phyloP scores from a whole-genome alignment of 2,113 vertebrate genomes.

The Coreoperca whiteheadi region DNA sequence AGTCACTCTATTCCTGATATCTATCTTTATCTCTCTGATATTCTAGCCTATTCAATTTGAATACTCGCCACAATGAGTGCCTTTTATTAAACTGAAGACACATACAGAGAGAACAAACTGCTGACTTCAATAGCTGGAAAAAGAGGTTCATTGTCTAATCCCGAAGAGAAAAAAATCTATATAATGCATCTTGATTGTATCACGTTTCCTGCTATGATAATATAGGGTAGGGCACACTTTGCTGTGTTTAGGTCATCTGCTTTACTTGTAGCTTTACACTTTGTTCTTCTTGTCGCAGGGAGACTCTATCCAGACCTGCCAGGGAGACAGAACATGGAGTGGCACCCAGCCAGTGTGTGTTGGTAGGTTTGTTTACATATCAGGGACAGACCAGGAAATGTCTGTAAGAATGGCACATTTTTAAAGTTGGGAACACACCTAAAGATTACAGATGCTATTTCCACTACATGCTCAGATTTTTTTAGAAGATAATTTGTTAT shows the following conservation, averaged over 20 bases:
- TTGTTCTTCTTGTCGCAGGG: conserved; percentile 82
- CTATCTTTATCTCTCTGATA: neutral
- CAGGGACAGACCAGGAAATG: neutral
- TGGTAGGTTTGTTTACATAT: conserved; percentile 84
- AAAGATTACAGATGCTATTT: neutral
- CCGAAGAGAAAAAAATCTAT: neutral
- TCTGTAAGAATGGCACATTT: neutral
- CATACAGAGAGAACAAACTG: neutral
- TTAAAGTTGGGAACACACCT: neutral
- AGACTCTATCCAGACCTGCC: conserved; percentile 87
- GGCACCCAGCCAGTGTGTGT: conserved; percentile 87
- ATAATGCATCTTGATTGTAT: neutral
- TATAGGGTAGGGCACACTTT: neutral
- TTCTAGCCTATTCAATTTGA: neutral
- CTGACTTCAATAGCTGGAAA: neutral
- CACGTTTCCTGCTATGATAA: conserved; percentile 1
- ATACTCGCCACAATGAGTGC: neutral
- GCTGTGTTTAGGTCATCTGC: neutral
- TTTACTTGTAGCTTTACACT: neutral
- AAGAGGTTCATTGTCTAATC: neutral
- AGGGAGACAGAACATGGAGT: conserved; percentile 89
- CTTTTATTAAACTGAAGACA: neutral
- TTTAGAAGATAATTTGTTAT: no score
- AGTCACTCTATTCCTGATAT: conserved; percentile 48
- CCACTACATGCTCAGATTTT: no score